Conservation (phyloP, 2,888 invertebrate species). For the Sinopyrophorus schimmeli region DNA sequence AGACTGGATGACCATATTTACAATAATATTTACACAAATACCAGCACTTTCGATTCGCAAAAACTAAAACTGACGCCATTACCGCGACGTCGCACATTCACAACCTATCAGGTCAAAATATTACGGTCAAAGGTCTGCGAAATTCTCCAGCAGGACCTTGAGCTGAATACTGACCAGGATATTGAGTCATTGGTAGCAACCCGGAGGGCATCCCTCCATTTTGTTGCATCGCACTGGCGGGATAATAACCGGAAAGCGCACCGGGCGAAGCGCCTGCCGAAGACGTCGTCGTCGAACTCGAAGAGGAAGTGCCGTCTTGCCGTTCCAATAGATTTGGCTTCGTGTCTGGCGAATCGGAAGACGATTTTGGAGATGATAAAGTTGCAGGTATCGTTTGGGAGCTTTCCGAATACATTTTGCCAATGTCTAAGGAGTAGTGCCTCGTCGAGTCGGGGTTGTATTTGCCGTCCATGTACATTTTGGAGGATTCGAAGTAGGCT, state of each 20-base stretch:
- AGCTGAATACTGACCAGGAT: constrained; percentile 60
- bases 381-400: constrained; percentile 52
- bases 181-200: constrained; percentile 69
- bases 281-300: constrained; percentile 59
- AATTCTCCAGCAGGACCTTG: constrained; percentile 69
- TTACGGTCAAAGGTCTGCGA: constrained; percentile 74
- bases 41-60: no score
- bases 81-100: constrained; percentile 50
- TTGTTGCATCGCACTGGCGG: constrained; percentile 56
- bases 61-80: no score
- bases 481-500: constrained; percentile 70
- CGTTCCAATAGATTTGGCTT: constrained; percentile 49
- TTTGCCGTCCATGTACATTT: constrained; percentile 71
- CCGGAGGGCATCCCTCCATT: constrained; percentile 51
- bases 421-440: constrained; percentile 65
- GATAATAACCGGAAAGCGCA: constrained; percentile 61
- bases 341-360: constrained; percentile 61
- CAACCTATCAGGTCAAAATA: constrained; percentile 76
- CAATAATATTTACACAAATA: constrained; percentile 28
- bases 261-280: constrained; percentile 69
- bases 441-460: constrained; percentile 51
- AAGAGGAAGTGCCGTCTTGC: constrained; percentile 58
- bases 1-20: constrained; percentile 13
- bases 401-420: constrained; percentile 68
- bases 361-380: constrained; percentile 52